A percentile compares a stretch with the other conserved stretches of the same genome.
Conservation (phyloP, 2,113 vertebrate genomes). For the Mus spicilegus region DNA sequence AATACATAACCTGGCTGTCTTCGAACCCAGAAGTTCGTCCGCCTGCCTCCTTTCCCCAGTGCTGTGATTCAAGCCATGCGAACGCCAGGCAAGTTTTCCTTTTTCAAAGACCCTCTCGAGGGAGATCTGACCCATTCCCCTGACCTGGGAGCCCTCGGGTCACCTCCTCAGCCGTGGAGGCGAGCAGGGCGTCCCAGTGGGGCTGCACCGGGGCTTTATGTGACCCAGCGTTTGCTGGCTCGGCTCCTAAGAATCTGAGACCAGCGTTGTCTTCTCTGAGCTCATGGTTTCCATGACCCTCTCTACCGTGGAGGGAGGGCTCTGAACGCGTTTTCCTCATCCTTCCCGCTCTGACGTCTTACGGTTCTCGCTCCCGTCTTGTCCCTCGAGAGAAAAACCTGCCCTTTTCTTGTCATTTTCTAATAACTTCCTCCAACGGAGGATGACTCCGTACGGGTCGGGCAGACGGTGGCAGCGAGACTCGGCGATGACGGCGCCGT, state of each 20-base stretch:
- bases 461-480: not conserved
- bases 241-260: not conserved
- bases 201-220: not conserved
- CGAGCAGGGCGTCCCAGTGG: not conserved
- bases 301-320: not conserved
- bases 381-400: not conserved
- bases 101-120: not conserved
- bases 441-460: not conserved
- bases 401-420: not conserved
- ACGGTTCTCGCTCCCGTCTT: not conserved
- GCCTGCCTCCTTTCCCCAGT: not conserved
- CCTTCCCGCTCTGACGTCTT: not conserved
- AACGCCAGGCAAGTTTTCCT: not conserved
- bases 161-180: not conserved
- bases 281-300: not conserved
- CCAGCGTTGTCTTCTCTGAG: not conserved
- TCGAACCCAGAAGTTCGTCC: not conserved
- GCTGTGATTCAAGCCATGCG: not conserved
- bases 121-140: not conserved
- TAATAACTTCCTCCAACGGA: not conserved
- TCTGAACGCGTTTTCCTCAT: not conserved
- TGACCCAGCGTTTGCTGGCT: not conserved
- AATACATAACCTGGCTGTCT: no score
- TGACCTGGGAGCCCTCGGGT: rapidly evolving
- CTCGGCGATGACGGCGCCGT: not conserved